phyloP scores from a whole-genome alignment of 1,140 invertebrate genomes.

The Carposina sasakii region DNA sequence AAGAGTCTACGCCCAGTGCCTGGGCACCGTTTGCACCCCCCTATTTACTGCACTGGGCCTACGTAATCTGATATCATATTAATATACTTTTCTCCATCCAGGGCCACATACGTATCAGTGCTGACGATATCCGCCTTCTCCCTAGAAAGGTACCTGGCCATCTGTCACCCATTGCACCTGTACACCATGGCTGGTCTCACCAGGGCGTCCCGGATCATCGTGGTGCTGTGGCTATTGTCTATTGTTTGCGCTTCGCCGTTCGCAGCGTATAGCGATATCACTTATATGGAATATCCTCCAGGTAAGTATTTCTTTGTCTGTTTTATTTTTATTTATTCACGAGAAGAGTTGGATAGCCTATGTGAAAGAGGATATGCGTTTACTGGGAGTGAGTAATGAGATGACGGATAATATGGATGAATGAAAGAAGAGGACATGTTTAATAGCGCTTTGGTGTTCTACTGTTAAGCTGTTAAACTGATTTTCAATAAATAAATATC shows the following conservation, averaged over 20 bases:
- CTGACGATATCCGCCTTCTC: constrained; percentile 92
- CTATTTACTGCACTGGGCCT: too few species aligned
- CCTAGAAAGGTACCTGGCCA: constrained; percentile 90
- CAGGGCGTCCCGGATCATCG: constrained; percentile 85
- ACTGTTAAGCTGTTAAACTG: too few species aligned
- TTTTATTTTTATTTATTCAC: too few species aligned
- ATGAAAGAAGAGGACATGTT: too few species aligned
- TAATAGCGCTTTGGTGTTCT: too few species aligned
- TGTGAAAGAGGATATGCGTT: too few species aligned
- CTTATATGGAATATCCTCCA: constrained; percentile 80
- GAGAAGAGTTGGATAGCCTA: neutral
- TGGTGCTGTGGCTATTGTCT: constrained; percentile 84
- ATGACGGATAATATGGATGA: too few species aligned
- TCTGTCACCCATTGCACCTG: constrained; percentile 89
- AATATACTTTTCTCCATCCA: constrained; percentile 45
- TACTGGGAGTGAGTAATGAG: too few species aligned
- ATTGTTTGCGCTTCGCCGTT: constrained; percentile 87
- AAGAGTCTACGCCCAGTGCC: too few species aligned
- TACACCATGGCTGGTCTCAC: constrained; percentile 87
- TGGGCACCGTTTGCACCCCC: too few species aligned
- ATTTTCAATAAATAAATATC: too few species aligned
- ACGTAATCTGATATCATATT: too few species aligned
- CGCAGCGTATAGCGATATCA: constrained; percentile 78
- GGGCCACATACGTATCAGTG: constrained; percentile 91
- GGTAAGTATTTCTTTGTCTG: constrained; percentile 63